Conservation (phyloP, 2,113 vertebrate genomes). For the Charadrius vociferus region DNA sequence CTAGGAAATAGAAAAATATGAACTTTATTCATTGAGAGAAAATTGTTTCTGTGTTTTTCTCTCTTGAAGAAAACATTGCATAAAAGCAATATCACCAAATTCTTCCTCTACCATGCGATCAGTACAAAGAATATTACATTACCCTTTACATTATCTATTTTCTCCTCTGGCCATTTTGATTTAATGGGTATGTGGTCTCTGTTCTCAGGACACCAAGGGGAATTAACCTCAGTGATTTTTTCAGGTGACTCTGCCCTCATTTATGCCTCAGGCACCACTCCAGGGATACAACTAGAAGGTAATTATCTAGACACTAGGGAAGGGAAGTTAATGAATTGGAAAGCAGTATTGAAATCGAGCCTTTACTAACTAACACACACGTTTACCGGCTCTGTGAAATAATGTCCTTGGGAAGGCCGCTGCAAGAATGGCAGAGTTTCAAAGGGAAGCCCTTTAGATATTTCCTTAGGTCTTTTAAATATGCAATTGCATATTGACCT, state of each 20-base stretch:
- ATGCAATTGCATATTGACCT: background rate
- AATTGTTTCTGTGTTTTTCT: background rate
- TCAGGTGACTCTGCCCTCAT: constrained; percentile 13
- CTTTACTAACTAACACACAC: background rate
- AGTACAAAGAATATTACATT: background rate
- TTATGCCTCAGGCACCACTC: constrained; percentile 6
- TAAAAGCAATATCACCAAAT: background rate
- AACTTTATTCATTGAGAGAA: background rate
- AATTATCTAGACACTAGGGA: constrained; percentile 42
- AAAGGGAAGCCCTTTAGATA: background rate
- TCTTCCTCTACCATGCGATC: background rate
- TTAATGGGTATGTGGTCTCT: background rate
- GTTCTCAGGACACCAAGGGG: background rate
- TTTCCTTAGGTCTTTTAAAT: background rate
- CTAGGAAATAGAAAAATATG: background rate
- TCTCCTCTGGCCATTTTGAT: background rate
- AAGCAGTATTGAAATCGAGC: constrained; percentile 30
- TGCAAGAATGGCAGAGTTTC: background rate
- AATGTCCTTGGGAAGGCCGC: background rate
- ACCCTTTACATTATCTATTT: background rate
- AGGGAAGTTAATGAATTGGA: constrained; percentile 52
- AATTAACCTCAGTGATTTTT: constrained; percentile 32
- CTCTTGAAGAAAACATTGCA: background rate
- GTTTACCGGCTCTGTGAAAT: background rate
- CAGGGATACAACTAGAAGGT: constrained; percentile 13